phyloP scores from a whole-genome alignment of 2,797 vertebrate species.

The Triplophysa bombifrons region DNA sequence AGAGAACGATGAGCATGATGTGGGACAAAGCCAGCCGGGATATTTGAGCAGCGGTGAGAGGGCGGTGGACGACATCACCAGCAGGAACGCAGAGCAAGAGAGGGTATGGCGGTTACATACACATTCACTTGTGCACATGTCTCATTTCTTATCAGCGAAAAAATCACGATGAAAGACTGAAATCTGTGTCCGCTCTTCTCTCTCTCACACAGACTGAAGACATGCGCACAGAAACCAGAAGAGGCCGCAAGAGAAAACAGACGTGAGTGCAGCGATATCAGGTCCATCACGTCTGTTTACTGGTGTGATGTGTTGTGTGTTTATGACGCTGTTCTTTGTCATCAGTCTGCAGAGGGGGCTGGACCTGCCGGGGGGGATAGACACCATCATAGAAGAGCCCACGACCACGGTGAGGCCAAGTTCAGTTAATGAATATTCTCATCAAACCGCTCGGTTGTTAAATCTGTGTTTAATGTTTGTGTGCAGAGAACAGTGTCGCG shows the following conservation, averaged over 20 bases:
- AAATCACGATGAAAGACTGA: no score
- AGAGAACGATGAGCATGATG: constrained; percentile 66
- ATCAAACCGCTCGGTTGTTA: not conserved
- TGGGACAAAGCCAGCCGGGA: constrained; percentile 62
- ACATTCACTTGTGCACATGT: no score
- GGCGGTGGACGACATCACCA: constrained; percentile 63
- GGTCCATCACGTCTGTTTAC: not conserved
- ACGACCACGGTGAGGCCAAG: constrained; percentile 40
- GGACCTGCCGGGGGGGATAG: constrained; percentile 48
- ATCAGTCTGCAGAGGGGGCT: constrained; percentile 53
- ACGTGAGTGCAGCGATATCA: constrained; percentile 68
- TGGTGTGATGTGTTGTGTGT: not conserved
- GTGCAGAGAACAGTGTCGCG: constrained; percentile 73
- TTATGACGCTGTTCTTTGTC: not conserved
- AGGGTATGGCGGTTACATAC: constrained; percentile 66
- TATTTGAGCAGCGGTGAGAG: constrained; percentile 73
- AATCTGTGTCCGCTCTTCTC: no score
- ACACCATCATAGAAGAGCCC: constrained; percentile 55
- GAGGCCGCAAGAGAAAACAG: constrained; percentile 84
- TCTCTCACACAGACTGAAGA: constrained; percentile 72
- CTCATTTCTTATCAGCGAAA: no score
- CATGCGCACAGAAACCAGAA: constrained; percentile 69
- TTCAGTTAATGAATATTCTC: not conserved
- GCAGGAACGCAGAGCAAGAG: constrained; percentile 65
- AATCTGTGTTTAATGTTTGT: constrained; percentile 19